Conservation (phyloP, 2,113 vertebrate species). For the Mormoops blainvillei region DNA sequence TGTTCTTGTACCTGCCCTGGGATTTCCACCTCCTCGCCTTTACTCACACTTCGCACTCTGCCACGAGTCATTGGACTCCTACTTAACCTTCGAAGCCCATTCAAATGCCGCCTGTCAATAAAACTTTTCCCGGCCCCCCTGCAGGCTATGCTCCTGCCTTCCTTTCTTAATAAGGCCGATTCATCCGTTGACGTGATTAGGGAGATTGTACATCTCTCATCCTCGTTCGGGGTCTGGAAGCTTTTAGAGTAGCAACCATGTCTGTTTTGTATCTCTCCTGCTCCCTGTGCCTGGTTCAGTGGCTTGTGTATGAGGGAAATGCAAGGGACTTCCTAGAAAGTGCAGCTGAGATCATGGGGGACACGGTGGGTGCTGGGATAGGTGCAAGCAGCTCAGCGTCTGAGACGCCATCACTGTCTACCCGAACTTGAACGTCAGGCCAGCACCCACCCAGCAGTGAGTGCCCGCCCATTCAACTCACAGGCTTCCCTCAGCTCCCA, state of each 20-base stretch:
- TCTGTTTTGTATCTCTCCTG: neutral
- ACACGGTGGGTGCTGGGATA: too few relatives aligned
- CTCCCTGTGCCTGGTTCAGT: neutral
- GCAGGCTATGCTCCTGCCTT: neutral
- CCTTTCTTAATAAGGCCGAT: neutral
- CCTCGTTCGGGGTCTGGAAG: neutral
- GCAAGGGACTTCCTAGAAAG: neutral
- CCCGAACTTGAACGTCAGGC: accelerated
- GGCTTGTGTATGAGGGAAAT: neutral
- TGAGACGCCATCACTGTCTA: neutral
- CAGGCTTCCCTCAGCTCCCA: neutral
- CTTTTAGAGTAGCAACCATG: neutral
- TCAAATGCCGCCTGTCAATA: neutral
- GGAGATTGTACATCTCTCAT: neutral
- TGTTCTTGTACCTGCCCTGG: neutral
- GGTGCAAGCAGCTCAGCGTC: accelerated
- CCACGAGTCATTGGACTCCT: neutral
- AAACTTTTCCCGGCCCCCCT: neutral
- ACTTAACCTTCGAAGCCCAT: neutral
- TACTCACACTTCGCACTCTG: neutral
- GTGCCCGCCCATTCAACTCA: accelerated
- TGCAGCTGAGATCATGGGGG: neutral
- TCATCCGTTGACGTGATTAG: neutral
- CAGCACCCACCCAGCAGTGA: accelerated
- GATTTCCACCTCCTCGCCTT: neutral